Evolutionary conservation across 2,888 invertebrate genomes (phyloP).

Genomic region (Itoplectis maculator): DNA sequence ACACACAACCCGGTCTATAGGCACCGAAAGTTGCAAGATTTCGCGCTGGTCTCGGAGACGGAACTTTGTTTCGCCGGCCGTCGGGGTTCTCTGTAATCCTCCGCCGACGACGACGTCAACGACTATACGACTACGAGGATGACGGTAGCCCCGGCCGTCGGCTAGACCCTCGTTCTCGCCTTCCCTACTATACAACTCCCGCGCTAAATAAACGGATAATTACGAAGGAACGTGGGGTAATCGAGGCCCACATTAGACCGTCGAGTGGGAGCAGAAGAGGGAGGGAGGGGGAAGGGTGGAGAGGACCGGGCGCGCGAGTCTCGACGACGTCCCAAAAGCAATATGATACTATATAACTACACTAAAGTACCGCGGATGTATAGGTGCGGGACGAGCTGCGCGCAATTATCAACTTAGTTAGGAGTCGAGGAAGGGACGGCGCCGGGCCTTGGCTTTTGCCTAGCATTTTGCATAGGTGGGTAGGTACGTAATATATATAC

Average conservation of each 20-base stretch:
- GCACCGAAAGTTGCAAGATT: not conserved
- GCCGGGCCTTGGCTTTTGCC: not conserved
- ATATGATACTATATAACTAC: conserved; percentile 27
- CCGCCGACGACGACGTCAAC: too few relatives aligned
- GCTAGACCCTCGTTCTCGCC: conserved; percentile 30
- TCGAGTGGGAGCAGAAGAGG: too few relatives aligned
- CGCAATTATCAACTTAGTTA: conserved; percentile 32
- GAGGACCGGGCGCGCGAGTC: not conserved
- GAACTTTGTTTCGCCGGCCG: conserved; percentile 8
- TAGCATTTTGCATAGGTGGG: not conserved
- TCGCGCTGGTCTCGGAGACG: not conserved
- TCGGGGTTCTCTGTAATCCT: conserved; percentile 3
- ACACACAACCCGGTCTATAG: not conserved
- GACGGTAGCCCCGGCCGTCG: not conserved
- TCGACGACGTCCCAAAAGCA: conserved; percentile 14
- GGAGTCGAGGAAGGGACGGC: not conserved
- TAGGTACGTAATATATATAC: too few relatives aligned
- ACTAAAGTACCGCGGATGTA: conserved; percentile 14
- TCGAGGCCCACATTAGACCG: conserved; percentile 29
- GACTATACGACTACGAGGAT: too few relatives aligned
- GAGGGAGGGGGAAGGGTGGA: too few relatives aligned
- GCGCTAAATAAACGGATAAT: conserved; percentile 49
- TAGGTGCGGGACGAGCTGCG: conserved; percentile 26
- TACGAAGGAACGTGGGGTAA: conserved; percentile 40
- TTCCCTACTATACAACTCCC: not conserved